These are phyloP conservation scores for Ariolimax columbianus DNA, from an alignment of 2,888 invertebrate species.

Conservation along the genomic window DNA sequence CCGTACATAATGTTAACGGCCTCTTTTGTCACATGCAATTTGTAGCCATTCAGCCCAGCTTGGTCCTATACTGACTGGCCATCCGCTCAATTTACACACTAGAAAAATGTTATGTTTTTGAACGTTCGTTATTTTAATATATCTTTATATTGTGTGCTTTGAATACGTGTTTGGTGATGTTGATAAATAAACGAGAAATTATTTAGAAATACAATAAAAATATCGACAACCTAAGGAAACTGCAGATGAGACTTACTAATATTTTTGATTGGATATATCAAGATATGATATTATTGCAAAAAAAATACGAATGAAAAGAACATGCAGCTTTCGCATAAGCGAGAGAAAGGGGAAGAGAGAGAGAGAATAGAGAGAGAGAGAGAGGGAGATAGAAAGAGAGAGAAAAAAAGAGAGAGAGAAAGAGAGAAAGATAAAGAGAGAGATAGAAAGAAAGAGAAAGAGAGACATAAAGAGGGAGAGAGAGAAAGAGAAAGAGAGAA, in stretches of 20 bases:
- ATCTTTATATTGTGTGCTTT: neutral
- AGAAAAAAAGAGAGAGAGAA: neutral
- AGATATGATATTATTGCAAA: neutral
- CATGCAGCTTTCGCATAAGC: no score
- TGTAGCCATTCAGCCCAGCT: slow-evolving; percentile 1
- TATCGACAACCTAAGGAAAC: no score
- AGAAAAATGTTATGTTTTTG: neutral
- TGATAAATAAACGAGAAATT: neutral
- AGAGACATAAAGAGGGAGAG: neutral
- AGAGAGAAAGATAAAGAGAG: neutral
- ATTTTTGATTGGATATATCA: neutral
- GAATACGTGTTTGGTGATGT: neutral
- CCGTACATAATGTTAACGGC: slow-evolving; percentile 18
- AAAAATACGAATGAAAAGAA: neutral
- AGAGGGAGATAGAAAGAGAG: neutral
- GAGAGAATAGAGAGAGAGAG: neutral
- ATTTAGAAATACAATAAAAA: neutral
- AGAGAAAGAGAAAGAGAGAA: neutral
- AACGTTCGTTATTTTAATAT: neutral
- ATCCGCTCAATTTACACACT: slow-evolving; percentile 22
- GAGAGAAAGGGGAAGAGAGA: neutral
- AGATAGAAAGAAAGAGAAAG: no score
- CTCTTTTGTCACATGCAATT: slow-evolving; percentile 36
- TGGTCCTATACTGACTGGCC: slow-evolving; percentile 11
- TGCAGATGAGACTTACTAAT: neutral